Percentiles rank a stretch among this genome's conserved stretches.
Conservation (phyloP, 2,888 invertebrate species). For the Erpobdella octoculata region DNA sequence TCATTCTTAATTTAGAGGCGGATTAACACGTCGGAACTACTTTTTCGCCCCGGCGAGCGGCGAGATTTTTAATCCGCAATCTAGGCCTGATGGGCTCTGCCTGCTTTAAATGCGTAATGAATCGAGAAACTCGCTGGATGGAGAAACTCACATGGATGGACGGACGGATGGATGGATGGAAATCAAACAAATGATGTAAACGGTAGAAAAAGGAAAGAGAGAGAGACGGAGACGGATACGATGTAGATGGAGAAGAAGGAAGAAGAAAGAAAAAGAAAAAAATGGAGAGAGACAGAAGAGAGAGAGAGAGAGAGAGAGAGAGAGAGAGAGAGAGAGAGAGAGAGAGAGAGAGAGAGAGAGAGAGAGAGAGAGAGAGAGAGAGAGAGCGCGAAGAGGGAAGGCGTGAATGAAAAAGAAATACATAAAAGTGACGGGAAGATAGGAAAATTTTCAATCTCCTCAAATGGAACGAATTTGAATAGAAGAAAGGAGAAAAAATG, state of each 20-base stretch:
- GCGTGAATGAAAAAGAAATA: too few species aligned
- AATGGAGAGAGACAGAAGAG: too few species aligned
- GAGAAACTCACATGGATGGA: background rate
- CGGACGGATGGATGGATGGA: too few species aligned
- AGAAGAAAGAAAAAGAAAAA: too few species aligned
- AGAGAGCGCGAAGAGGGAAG: too few species aligned
- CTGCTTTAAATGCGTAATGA: too few species aligned
- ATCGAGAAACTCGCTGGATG: background rate
- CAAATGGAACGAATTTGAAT: too few species aligned
- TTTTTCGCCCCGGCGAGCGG: slow-evolving; percentile 14
- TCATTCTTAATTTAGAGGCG: background rate
- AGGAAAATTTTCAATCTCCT: too few species aligned
- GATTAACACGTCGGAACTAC: slow-evolving; percentile 10
- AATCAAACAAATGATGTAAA: background rate
- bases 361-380: background rate
- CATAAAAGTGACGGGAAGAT: too few species aligned
- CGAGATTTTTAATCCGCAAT: background rate
- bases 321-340: background rate
- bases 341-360: background rate
- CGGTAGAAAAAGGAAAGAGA: background rate
- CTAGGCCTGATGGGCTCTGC: background rate
- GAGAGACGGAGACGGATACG: background rate
- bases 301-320: background rate
- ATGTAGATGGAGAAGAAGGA: background rate
- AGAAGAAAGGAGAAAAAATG: too few species aligned